Evolutionary conservation across 37 sponge, comb jelly and placozoan species (phyloP).

Genomic region (Amphimedon queenslandica): DNA sequence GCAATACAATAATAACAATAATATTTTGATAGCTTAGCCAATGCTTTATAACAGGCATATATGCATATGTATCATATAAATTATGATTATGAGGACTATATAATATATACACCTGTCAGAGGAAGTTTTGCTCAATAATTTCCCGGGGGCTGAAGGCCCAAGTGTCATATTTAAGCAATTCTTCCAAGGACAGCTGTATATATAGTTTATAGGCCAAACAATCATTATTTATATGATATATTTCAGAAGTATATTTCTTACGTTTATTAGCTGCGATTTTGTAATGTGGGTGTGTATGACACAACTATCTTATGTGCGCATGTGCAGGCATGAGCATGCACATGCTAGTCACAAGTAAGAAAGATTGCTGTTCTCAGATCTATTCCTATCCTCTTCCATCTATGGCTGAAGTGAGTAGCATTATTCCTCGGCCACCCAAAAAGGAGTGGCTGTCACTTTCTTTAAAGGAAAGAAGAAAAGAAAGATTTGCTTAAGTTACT

Average conservation of each 20-base stretch:
- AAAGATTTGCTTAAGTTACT: background rate
- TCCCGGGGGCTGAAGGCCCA: no score
- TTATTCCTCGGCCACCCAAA: background rate
- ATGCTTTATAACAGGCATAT: no score
- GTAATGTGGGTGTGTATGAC: background rate
- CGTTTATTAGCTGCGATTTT: background rate
- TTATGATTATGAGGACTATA: background rate
- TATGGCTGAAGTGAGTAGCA: background rate
- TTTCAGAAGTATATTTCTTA: background rate
- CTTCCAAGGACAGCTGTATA: conserved; percentile 1
- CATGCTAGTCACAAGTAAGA: background rate
- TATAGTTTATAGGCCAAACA: background rate
- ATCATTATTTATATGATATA: background rate
- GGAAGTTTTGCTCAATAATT: background rate
- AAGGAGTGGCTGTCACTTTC: background rate
- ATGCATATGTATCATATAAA: no score
- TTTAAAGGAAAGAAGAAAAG: no score
- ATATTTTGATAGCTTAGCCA: no score
- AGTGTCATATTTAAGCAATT: background rate
- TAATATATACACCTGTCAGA: background rate
- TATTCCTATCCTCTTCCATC: background rate
- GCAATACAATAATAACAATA: no score
- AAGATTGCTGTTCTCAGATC: background rate
- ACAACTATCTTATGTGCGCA: background rate
- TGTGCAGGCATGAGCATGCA: background rate